These are phyloP conservation scores for Amphimallon solstitiale DNA, from an alignment of 2,888 invertebrate genomes.

Conservation along the genomic window DNA sequence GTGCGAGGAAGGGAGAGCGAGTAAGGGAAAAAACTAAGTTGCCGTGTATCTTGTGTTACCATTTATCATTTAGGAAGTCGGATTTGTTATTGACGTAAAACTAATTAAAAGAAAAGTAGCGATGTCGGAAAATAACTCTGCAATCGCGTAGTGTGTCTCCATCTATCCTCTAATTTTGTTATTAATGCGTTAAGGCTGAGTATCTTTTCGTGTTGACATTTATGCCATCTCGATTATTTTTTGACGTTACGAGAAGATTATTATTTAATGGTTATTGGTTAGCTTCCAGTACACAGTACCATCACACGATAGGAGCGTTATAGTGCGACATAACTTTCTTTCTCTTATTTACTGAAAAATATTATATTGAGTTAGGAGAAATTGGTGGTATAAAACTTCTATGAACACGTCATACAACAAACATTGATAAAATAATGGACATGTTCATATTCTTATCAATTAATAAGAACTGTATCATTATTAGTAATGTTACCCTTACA, in stretches of 20 bases:
- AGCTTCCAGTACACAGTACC: not conserved
- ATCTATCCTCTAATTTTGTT: conserved; percentile 27
- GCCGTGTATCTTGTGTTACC: conserved; percentile 37
- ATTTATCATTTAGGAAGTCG: conserved; percentile 47
- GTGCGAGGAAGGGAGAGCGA: not conserved
- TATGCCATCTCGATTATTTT: conserved; percentile 8
- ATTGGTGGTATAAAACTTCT: too few relatives aligned
- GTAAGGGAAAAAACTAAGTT: conserved; percentile 39
- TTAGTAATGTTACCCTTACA: too few relatives aligned
- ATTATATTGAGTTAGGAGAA: too few relatives aligned
- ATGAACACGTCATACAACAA: too few relatives aligned
- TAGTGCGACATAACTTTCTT: too few relatives aligned
- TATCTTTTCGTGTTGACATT: conserved; percentile 28
- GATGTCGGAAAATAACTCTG: conserved; percentile 38
- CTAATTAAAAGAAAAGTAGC: conserved; percentile 45
- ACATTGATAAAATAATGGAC: too few relatives aligned
- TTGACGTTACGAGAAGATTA: conserved; percentile 15
- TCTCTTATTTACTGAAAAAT: too few relatives aligned
- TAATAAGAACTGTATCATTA: too few relatives aligned
- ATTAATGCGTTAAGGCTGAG: conserved; percentile 23
- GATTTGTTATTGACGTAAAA: conserved; percentile 46
- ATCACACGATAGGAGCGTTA: too few relatives aligned
- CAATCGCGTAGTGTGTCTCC: conserved; percentile 21
- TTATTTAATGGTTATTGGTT: not conserved
- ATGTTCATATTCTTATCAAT: too few relatives aligned